A percentile compares a stretch with the other conserved stretches of the same genome.
These are phyloP conservation scores for Peromyscus melanophrys DNA, from an alignment of 2,797 vertebrate species.

Conservation along the genomic window DNA sequence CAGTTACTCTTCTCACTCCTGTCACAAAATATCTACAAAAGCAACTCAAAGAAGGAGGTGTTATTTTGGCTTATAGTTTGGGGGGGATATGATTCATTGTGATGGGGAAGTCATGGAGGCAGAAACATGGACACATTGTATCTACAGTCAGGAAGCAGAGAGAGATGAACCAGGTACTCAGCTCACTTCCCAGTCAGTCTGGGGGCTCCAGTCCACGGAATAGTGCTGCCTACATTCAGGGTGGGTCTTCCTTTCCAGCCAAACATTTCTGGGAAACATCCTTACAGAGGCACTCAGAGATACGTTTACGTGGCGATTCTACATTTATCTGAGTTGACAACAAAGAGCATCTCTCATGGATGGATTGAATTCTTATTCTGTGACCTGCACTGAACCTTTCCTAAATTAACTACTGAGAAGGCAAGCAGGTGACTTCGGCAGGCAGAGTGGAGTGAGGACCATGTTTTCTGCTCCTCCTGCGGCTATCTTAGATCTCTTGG, in stretches of 20 bases:
- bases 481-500: background rate
- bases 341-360: background rate
- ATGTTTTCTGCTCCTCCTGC: background rate
- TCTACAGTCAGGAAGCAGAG: background rate
- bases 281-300: background rate
- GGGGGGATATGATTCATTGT: background rate
- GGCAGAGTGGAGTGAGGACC: background rate
- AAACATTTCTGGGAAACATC: background rate
- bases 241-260: background rate
- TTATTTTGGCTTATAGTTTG: background rate
- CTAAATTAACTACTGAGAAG: background rate
- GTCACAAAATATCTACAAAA: background rate
- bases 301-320: background rate
- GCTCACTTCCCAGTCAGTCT: background rate
- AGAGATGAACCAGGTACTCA: background rate
- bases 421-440: background rate
- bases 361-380: background rate
- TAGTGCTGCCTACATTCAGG: too few relatives aligned
- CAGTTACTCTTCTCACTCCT: background rate
- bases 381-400: background rate
- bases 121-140: background rate
- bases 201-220: background rate
- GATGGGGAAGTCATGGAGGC: background rate
- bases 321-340: background rate
- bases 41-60: background rate